phyloP scores from a whole-genome alignment of 2,888 invertebrate genomes.

The Andrena haemorrhoa region DNA sequence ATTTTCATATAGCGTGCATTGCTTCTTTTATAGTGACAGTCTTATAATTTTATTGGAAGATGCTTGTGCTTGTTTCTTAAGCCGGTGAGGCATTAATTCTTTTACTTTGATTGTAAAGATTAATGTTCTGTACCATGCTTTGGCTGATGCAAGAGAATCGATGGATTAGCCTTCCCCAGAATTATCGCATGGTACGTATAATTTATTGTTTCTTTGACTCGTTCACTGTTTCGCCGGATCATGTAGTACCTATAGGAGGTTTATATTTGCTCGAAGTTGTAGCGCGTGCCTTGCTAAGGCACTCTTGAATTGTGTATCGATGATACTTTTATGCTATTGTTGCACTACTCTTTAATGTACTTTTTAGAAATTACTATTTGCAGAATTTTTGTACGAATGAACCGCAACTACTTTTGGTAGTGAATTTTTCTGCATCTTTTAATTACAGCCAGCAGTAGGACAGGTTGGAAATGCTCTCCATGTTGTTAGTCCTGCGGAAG shows the following conservation, averaged over 20 bases:
- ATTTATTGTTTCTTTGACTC: conserved; percentile 72
- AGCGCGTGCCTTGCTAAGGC: conserved; percentile 11
- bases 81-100: conserved; percentile 73
- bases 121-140: conserved; percentile 81
- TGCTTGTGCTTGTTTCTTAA: conserved; percentile 79
- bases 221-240: conserved; percentile 61
- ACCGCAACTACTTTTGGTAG: conserved; percentile 4
- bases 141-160: conserved; percentile 81
- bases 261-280: conserved; percentile 51
- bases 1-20: conserved; percentile 66
- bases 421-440: conserved; percentile 45
- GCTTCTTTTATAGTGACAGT: conserved; percentile 71
- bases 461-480: conserved; percentile 78
- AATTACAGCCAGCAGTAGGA: conserved; percentile 79
- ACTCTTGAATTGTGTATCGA: conserved; percentile 13
- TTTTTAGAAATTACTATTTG: conserved; percentile 17
- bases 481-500: conserved; percentile 81
- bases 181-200: conserved; percentile 83
- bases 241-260: conserved; percentile 39
- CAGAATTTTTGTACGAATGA: conserved; percentile 15
- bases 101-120: conserved; percentile 75
- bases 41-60: conserved; percentile 71
- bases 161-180: conserved; percentile 77
- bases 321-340: conserved; percentile 26
- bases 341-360: conserved; percentile 37